Conservation (phyloP, 2,113 vertebrate species). For the Elachura formosa region DNA sequence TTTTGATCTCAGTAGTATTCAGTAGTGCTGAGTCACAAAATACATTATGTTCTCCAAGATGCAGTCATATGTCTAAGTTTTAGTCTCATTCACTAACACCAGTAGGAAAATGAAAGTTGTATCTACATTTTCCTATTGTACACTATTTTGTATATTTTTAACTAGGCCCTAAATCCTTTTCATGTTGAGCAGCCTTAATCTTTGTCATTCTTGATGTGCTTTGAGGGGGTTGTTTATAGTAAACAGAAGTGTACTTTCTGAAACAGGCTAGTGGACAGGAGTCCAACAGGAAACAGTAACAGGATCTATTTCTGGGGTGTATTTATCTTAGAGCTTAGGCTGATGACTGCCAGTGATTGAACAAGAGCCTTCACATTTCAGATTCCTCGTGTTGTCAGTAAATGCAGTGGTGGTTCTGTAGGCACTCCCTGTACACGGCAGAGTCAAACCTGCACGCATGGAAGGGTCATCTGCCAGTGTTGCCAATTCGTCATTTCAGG, state of each 20-base stretch:
- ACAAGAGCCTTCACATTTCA: background rate
- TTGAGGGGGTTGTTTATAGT: background rate
- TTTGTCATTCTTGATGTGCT: background rate
- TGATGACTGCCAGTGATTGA: background rate
- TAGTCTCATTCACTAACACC: background rate
- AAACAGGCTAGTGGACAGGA: background rate
- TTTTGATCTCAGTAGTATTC: background rate
- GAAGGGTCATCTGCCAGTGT: background rate
- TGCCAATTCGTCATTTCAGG: background rate
- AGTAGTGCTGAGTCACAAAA: background rate
- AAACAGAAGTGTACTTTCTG: background rate
- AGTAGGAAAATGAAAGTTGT: background rate
- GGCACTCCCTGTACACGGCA: background rate
- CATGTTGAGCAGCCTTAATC: background rate
- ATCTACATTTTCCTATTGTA: background rate
- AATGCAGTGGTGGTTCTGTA: background rate
- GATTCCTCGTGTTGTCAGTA: background rate
- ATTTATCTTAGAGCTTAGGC: background rate
- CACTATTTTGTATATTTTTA: background rate
- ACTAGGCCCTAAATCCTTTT: background rate
- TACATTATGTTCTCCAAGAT: background rate
- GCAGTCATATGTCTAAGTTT: background rate
- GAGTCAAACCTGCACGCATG: rapidly evolving
- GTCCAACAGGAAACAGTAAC: background rate
- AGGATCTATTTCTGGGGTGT: background rate